Base-by-base conservation (phyloP, 2,888 invertebrate species). In the Megalurothrips usitatus region DNA sequence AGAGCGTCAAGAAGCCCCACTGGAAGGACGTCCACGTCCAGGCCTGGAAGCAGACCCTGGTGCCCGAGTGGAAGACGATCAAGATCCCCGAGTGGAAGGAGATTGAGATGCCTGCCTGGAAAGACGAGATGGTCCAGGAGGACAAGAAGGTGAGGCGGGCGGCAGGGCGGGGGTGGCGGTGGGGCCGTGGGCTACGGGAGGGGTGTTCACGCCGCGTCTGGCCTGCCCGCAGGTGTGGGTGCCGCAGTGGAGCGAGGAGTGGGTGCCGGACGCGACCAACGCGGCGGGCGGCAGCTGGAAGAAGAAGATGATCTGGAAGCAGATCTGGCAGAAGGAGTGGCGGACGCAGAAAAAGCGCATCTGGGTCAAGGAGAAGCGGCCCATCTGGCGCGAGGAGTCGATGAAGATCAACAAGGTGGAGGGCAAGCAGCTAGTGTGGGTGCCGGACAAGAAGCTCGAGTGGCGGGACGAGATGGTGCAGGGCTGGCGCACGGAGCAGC, bases 401-500 rank as follows among this genome's bases (percentile, higher is more conserved):
- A 23, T 75, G 26, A 75, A 75, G 68, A 75, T 75, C 68, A 75
- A 75, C 68, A 75, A 75, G 26, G 68, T 75, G 68, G 68, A 75
- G 26, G 10, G 26, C 68, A 75, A 75, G 68, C 68, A 75, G 68
- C 68, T 75, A 3, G 68, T 75, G 8, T 75, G 68, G 68, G 68
- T 75, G 68, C 68, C 68, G 26, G 68, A 75, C 68, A 75, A 75
- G 68, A 75, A 75, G 68, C 23, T 75, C 11, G 68, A 75, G 68
- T 75, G 68, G 68, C 23, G 26, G 11, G 68, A 75, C 26, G 68
- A 75, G 23, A 23, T 75, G 68, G 68, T 75, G 68, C 68, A 75
- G 68, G 68, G 68, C 68, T 75, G 68, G 68, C 68, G 68, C 68
- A 75, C 68, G 23, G 68, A 75, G 68, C 68, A 75, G 68, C 68